Conservation (phyloP, 2,113 vertebrate species). For the Megaceryle maxima region DNA sequence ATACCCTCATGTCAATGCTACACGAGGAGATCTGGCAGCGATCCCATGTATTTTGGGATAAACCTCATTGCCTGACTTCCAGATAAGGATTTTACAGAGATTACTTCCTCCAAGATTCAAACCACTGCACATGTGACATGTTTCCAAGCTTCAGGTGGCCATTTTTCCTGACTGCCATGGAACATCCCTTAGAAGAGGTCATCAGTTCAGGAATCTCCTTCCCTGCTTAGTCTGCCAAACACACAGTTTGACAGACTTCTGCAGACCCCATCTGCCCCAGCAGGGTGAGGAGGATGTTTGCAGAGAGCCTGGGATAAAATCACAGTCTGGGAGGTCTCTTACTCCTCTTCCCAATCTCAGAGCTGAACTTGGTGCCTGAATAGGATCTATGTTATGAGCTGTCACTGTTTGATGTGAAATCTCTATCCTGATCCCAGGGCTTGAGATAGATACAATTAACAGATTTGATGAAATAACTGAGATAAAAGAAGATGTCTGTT, state of each 20-base stretch:
- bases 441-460: background rate
- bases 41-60: background rate
- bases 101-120: background rate
- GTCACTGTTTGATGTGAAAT: background rate
- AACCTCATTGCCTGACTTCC: background rate
- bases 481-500: background rate
- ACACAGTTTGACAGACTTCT: background rate
- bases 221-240: fast-evolving
- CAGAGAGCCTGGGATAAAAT: background rate
- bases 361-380: background rate
- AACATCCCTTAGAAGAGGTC: background rate
- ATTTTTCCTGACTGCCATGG: background rate
- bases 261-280: background rate
- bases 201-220: background rate
- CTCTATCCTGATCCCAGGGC: background rate
- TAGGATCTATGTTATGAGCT: background rate
- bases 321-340: background rate
- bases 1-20: background rate
- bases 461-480: background rate
- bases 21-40: background rate
- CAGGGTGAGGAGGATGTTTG: background rate
- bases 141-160: background rate
- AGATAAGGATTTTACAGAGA: background rate
- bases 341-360: background rate
- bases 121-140: background rate